Conservation (phyloP, 1,140 invertebrate species). For the Ylistrum balloti region DNA sequence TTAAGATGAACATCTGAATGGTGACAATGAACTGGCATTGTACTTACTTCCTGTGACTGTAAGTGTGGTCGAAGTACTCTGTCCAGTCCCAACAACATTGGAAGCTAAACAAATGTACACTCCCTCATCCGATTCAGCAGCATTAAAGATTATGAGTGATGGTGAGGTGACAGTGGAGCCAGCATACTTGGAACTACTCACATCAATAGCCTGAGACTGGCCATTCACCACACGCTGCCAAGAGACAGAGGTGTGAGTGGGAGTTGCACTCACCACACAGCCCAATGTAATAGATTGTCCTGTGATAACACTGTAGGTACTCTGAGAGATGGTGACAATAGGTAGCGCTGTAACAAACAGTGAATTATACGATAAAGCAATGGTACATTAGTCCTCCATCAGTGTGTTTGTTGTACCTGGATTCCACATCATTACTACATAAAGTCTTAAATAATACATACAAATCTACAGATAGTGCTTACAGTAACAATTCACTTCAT, state of each 20-base stretch:
- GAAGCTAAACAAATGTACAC: conserved; percentile 45
- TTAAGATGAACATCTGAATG: too few relatives aligned
- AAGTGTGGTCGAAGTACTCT: conserved; percentile 41
- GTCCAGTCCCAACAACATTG: conserved; percentile 7
- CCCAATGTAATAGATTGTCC: conserved; percentile 41
- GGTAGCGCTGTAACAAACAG: conserved; percentile 47
- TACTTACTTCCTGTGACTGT: conserved; percentile 54
- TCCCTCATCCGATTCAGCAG: conserved; percentile 12
- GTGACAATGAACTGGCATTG: too few relatives aligned
- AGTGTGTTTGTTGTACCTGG: too few relatives aligned
- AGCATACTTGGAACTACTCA: not conserved
- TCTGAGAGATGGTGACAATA: conserved; percentile 8
- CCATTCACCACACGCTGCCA: conserved; percentile 45
- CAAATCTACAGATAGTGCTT: too few relatives aligned
- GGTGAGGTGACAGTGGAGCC: conserved; percentile 47
- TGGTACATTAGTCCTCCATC: too few relatives aligned
- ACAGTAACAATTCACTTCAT: too few relatives aligned
- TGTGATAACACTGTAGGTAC: conserved; percentile 43
- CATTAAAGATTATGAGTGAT: conserved; percentile 43
- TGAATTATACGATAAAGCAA: too few relatives aligned
- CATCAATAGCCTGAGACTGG: not conserved
- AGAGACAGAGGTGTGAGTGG: not conserved
- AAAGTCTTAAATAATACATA: too few relatives aligned
- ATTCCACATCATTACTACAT: too few relatives aligned
- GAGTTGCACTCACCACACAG: conserved; percentile 29